phyloP scores from a whole-genome alignment of 1,140 invertebrate species.

The Drosophila tsacasi region DNA sequence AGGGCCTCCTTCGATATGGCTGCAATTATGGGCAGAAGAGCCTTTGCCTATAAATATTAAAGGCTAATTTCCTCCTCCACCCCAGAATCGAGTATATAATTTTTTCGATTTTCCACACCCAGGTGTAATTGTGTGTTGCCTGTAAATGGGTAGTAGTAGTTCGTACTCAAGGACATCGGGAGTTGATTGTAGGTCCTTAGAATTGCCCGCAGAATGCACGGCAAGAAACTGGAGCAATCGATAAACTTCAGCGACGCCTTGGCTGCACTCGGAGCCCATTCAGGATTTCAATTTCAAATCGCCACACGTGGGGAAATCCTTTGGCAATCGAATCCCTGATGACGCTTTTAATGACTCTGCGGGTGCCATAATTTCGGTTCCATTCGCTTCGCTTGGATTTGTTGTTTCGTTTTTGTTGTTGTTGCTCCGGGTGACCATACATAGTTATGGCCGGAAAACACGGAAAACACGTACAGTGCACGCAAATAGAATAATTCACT shows the following conservation, averaged over 20 bases:
- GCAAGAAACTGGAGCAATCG: constrained; percentile 53
- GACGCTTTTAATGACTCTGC: constrained; percentile 38
- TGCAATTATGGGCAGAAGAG: neutral
- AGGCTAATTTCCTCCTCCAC: constrained; percentile 35
- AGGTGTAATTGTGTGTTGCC: constrained; percentile 30
- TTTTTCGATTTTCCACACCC: constrained; percentile 32
- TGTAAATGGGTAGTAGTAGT: neutral
- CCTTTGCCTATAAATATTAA: constrained; percentile 54
- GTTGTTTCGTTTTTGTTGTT: constrained; percentile 6
- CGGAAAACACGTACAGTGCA: constrained; percentile 23
- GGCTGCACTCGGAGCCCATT: constrained; percentile 13
- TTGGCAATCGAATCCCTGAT: constrained; percentile 29
- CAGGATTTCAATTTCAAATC: constrained; percentile 10
- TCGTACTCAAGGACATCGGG: constrained; percentile 23
- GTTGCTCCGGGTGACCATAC: constrained; percentile 36
- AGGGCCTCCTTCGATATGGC: neutral
- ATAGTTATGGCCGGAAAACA: constrained; percentile 48
- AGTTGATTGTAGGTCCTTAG: constrained; percentile 36
- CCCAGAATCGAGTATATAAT: constrained; percentile 33
- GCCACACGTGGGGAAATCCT: constrained; percentile 21
- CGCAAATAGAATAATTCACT: constrained; percentile 52
- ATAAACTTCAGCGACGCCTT: constrained; percentile 23
- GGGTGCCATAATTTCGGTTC: constrained; percentile 31
- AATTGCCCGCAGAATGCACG: constrained; percentile 33
- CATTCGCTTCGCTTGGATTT: neutral